Conservation (phyloP, 2,888 invertebrate genomes). For the Dendrolimus houi region DNA sequence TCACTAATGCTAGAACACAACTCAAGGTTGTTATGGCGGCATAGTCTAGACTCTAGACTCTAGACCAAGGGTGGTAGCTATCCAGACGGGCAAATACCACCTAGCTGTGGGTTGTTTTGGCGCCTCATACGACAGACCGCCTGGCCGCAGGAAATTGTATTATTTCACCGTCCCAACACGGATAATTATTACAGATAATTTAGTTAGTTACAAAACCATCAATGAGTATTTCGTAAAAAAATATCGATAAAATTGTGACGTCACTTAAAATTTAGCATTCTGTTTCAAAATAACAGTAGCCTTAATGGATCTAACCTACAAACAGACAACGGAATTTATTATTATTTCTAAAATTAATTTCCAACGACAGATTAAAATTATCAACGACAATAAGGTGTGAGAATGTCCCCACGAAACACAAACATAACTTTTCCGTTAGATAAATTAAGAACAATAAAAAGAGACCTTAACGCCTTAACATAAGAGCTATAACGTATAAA, state of each 20-base stretch:
- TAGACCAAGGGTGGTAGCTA: no score
- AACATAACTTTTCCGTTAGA: slow-evolving; percentile 3
- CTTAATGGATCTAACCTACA: not conserved
- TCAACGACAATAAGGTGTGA: slow-evolving; percentile 27
- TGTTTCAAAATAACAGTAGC: not conserved
- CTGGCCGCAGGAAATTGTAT: no score
- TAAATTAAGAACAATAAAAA: not conserved
- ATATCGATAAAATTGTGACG: not conserved
- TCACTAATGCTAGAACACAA: no score
- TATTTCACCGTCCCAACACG: no score
- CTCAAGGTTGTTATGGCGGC: no score
- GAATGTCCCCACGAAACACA: slow-evolving; percentile 17
- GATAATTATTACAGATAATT: no score
- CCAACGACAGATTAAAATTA: slow-evolving; percentile 15
- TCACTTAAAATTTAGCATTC: not conserved
- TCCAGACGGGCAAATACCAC: no score
- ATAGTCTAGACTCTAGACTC: no score
- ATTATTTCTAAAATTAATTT: slow-evolving; percentile 13
- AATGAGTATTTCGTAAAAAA: no score
- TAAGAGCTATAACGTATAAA: slow-evolving; percentile 1
- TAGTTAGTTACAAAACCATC: no score
- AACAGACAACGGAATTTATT: not conserved
- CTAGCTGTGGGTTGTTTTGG: no score
- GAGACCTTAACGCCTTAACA: not conserved
- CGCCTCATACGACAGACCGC: no score